Evolutionary conservation across 1,140 invertebrate species (phyloP).

Genomic region (Thaumetopoea pityocampa): DNA sequence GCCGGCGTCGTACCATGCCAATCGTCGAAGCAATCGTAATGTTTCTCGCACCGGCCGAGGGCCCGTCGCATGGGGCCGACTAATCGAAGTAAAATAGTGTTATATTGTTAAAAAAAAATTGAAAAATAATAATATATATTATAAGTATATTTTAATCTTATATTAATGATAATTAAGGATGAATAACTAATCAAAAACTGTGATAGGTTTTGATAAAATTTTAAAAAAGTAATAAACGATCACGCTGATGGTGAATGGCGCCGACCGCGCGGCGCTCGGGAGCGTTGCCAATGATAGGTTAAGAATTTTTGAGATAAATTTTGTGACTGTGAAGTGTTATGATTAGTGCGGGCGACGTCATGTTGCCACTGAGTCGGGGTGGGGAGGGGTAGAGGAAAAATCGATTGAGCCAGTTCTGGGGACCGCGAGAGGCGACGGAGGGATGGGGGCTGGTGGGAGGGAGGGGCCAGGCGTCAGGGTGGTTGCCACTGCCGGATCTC

Average conservation of each 20-base stretch:
- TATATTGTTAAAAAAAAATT: constrained; percentile 74
- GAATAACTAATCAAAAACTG: constrained; percentile 74
- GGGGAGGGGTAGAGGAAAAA: constrained; percentile 42
- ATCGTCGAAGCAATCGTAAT: constrained; percentile 28
- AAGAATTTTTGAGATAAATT: constrained; percentile 69
- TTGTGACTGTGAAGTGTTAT: constrained; percentile 47
- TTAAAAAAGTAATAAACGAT: constrained; percentile 65
- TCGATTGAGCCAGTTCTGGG: constrained; percentile 53
- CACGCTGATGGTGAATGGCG: constrained; percentile 26
- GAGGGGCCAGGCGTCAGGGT: constrained; percentile 7
- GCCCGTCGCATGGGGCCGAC: constrained; percentile 32
- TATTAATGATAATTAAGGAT: constrained; percentile 73
- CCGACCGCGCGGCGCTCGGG: constrained; percentile 4
- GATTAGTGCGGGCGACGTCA: constrained; percentile 26
- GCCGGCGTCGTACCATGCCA: constrained; percentile 42
- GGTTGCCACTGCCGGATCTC: constrained; percentile 1
- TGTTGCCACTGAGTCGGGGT: constrained; percentile 21
- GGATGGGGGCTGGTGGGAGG: constrained; percentile 13
- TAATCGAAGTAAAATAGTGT: constrained; percentile 64
- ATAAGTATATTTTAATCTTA: constrained; percentile 76
- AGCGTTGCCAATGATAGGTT: constrained; percentile 45
- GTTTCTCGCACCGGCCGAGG: constrained; percentile 27
- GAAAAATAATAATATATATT: constrained; percentile 68
- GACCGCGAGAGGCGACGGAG: constrained; percentile 26
- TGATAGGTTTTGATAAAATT: constrained; percentile 76